phyloP scores from a whole-genome alignment of 2,113 vertebrate species.

The Ammodytes dubius region DNA sequence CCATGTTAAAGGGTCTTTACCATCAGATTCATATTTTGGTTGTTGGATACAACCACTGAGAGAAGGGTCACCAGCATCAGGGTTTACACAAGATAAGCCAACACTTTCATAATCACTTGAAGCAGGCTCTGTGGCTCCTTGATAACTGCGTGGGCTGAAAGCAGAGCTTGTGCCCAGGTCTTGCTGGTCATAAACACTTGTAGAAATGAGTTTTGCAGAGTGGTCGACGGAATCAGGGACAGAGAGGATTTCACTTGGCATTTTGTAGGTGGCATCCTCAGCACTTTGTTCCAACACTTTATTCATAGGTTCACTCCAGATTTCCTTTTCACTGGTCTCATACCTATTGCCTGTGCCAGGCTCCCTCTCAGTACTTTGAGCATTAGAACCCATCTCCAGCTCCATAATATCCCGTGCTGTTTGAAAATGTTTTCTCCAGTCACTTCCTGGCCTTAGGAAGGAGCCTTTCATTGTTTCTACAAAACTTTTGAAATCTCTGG shows the following conservation, averaged over 20 bases:
- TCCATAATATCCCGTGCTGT: slow-evolving; percentile 33
- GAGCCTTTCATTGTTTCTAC: slow-evolving; percentile 54
- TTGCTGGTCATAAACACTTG: slow-evolving; percentile 35
- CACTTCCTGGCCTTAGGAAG: slow-evolving; percentile 57
- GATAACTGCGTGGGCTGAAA: not conserved
- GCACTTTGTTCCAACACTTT: not conserved
- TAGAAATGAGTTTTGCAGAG: slow-evolving; percentile 3
- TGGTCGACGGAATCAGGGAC: slow-evolving; percentile 3
- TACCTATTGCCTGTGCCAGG: not conserved
- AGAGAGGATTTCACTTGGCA: slow-evolving; percentile 25
- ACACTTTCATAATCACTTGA: slow-evolving; percentile 9
- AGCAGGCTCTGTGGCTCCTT: slow-evolving; percentile 2
- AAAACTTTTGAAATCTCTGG: slow-evolving; percentile 46
- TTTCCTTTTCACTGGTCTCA: slow-evolving; percentile 25
- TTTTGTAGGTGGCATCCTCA: slow-evolving; percentile 25
- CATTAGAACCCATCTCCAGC: slow-evolving; percentile 1
- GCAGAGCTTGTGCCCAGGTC: not conserved
- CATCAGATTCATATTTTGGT: not conserved
- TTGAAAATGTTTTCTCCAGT: slow-evolving; percentile 42
- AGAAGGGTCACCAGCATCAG: not conserved
- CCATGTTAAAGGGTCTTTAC: not conserved
- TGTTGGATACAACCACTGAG: not conserved
- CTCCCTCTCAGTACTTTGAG: not conserved
- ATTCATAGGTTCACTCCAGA: slow-evolving; percentile 11
- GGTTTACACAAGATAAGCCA: not conserved